A percentile compares a stretch with the other conserved stretches of the same genome.
These are phyloP conservation scores for Dynastes tityus DNA, from an alignment of 2,888 invertebrate species.

Conservation along the genomic window DNA sequence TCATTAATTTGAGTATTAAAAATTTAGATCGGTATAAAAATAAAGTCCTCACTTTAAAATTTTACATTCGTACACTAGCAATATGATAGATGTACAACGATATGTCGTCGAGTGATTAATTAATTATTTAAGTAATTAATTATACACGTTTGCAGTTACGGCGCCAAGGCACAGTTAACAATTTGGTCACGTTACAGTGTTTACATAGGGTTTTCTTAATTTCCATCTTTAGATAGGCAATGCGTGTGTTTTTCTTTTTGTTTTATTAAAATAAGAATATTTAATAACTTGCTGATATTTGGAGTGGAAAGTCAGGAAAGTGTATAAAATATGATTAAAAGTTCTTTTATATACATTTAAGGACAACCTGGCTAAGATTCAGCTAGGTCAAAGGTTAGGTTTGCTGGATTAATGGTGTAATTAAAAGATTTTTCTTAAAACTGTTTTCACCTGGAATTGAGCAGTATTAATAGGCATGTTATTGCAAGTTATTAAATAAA, in stretches of 20 bases:
- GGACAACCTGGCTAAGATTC: too few species aligned
- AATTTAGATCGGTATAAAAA: conserved; percentile 48
- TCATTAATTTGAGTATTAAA: conserved; percentile 34
- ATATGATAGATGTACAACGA: conserved; percentile 49
- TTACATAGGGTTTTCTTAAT: conserved; percentile 6
- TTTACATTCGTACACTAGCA: conserved; percentile 29
- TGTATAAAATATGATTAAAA: too few species aligned
- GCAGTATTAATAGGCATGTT: neutral
- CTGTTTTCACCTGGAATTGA: too few species aligned
- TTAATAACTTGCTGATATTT: neutral
- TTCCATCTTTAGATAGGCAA: neutral
- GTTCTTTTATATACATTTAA: too few species aligned
- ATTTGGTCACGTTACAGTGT: conserved; percentile 47
- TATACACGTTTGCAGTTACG: conserved; percentile 26
- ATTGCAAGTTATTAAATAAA: neutral
- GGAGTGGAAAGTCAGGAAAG: too few species aligned
- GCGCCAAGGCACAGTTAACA: conserved; percentile 48
- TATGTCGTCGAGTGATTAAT: conserved; percentile 33
- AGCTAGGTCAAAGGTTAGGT: too few species aligned
- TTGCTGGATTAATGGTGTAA: too few species aligned
- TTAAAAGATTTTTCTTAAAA: too few species aligned
- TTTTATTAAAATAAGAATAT: neutral
- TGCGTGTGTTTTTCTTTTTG: neutral
- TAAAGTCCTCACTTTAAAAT: conserved; percentile 29
- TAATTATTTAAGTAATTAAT: neutral